Conservation (phyloP, 2,888 invertebrate species). For the Drosophila macrospina region DNA sequence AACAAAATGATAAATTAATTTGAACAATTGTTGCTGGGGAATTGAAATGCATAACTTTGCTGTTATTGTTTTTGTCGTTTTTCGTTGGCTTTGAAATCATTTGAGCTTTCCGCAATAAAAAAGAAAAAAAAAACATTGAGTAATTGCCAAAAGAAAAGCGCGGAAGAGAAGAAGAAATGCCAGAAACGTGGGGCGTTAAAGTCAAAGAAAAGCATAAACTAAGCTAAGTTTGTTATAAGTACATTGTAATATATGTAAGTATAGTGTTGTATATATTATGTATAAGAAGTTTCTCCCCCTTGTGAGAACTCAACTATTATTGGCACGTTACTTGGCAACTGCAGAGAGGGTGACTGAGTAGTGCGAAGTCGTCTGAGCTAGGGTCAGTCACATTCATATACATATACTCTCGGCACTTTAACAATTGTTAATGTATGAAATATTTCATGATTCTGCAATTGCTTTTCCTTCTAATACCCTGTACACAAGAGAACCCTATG, state of each 20-base stretch:
- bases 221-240: constrained; percentile 50
- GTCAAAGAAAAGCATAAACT: constrained; percentile 44
- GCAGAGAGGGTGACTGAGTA: constrained; percentile 10
- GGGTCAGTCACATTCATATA: constrained; percentile 47
- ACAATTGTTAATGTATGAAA: constrained; percentile 78
- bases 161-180: constrained; percentile 20
- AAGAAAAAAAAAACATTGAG: constrained; percentile 73
- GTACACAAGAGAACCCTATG: not conserved
- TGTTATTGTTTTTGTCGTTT: constrained; percentile 19
- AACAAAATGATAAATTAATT: constrained; percentile 70
- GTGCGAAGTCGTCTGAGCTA: constrained; percentile 23
- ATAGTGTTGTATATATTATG: constrained; percentile 46
- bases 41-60: constrained; percentile 67
- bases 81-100: constrained; percentile 50
- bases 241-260: constrained; percentile 21
- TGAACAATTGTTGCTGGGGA: constrained; percentile 61
- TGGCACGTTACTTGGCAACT: constrained; percentile 59
- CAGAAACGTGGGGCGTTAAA: constrained; percentile 8
- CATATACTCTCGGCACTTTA: constrained; percentile 39
- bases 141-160: constrained; percentile 66
- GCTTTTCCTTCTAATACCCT: constrained; percentile 45
- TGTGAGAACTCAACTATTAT: constrained; percentile 73
- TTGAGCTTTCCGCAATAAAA: constrained; percentile 48
- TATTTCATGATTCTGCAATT: constrained; percentile 75
- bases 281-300: constrained; percentile 42